A percentile compares a stretch with the other conserved stretches of the same genome.
Conservation (phyloP, 2,888 invertebrate species). For the Chromoteleia sp. region DNA sequence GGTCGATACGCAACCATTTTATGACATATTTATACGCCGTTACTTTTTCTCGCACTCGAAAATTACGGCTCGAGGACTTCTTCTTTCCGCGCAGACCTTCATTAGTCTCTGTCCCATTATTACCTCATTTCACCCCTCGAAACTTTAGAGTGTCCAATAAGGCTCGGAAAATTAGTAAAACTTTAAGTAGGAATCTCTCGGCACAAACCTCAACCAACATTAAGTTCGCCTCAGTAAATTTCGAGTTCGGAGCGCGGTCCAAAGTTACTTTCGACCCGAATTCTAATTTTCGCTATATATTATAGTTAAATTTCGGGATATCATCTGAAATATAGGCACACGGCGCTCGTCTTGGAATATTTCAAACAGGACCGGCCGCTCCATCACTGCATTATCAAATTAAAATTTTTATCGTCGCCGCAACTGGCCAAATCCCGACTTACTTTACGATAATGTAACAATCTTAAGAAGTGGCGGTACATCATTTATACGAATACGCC, state of each 20-base stretch:
- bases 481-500: constrained; percentile 45
- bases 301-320: constrained; percentile 31
- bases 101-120: constrained; percentile 64
- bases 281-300: constrained; percentile 51
- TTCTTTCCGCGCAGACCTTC: constrained; percentile 36
- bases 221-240: constrained; percentile 59
- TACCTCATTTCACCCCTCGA: constrained; percentile 56
- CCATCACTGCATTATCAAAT: constrained; percentile 43
- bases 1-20: constrained; percentile 5
- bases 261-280: constrained; percentile 39
- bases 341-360: constrained; percentile 4
- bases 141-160: constrained; percentile 66
- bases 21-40: constrained; percentile 34
- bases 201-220: constrained; percentile 61
- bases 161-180: constrained; percentile 65
- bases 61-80: constrained; percentile 35
- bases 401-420: constrained; percentile 34
- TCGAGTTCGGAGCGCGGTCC: constrained; percentile 23
- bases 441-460: constrained; percentile 51
- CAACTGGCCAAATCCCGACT: constrained; percentile 20
- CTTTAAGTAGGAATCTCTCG: constrained; percentile 55
- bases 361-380: constrained; percentile 1
- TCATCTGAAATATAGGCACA: constrained; percentile 11
- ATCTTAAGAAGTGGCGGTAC: constrained; percentile 40
- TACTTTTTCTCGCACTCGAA: constrained; percentile 26